A percentile compares a stretch with the other conserved stretches of the same genome.
Evolutionary conservation across 2,888 invertebrate species (phyloP).

Genomic region (Rosalia funebris): DNA sequence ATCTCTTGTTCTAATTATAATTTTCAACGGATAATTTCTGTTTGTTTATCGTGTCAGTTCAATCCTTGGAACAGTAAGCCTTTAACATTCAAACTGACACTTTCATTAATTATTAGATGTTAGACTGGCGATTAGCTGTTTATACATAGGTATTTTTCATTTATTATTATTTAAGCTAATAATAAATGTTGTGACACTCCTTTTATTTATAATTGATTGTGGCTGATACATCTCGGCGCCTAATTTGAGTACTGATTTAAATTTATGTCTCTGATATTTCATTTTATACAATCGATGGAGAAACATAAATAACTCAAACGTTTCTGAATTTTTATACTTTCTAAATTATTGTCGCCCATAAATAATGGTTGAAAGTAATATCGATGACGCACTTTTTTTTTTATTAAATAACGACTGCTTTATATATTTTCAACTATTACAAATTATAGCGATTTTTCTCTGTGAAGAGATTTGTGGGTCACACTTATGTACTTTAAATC

Average conservation of each 20-base stretch:
- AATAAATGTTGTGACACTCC: slow-evolving; percentile 4
- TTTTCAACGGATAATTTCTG: background rate
- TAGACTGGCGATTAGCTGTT: background rate
- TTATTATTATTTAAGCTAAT: background rate
- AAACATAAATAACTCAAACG: background rate
- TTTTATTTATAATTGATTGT: slow-evolving; percentile 2
- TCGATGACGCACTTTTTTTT: background rate
- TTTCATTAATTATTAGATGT: slow-evolving; percentile 2
- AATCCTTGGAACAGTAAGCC: background rate
- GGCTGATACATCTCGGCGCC: background rate
- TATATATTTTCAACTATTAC: too few relatives aligned
- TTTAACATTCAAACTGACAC: background rate
- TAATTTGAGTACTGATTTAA: background rate
- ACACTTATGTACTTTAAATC: too few relatives aligned
- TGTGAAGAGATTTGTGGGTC: too few relatives aligned
- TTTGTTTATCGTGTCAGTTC: background rate
- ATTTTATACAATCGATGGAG: background rate
- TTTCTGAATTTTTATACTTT: background rate
- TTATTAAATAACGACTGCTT: too few relatives aligned
- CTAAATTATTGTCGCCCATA: background rate
- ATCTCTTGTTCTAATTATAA: background rate
- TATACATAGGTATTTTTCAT: background rate
- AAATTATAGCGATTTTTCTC: too few relatives aligned
- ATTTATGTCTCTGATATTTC: background rate
- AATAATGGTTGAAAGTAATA: background rate